These are phyloP conservation scores for Xenotilapia longispinis DNA, from an alignment of 2,113 vertebrate genomes.

Conservation along the genomic window DNA sequence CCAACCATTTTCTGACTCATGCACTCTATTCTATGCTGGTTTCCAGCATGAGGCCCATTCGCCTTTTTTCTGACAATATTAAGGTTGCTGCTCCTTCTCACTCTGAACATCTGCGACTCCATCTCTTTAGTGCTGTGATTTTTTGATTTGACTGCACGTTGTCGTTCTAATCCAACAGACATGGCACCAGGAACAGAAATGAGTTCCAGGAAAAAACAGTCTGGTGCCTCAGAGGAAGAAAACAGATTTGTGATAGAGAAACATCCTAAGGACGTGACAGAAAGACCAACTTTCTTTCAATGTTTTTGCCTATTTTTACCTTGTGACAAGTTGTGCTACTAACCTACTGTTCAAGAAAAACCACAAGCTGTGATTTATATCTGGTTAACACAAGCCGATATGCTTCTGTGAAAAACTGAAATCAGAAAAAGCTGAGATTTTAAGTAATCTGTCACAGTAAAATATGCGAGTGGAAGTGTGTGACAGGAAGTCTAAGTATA, in stretches of 20 bases:
- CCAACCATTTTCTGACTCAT: not conserved
- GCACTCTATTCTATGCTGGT: not conserved
- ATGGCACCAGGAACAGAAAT: not conserved
- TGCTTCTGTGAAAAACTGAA: not conserved
- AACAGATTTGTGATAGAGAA: not conserved
- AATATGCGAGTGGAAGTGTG: not conserved
- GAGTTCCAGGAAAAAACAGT: not conserved
- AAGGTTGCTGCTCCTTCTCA: not conserved
- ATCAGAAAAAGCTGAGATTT: not conserved
- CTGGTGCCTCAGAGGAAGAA: not conserved
- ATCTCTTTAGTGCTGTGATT: not conserved
- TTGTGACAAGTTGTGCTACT: not conserved
- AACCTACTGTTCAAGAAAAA: not conserved
- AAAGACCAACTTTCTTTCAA: not conserved
- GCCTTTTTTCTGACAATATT: not conserved
- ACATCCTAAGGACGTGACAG: not conserved
- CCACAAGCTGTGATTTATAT: not conserved
- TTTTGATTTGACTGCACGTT: not conserved
- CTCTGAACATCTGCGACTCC: not conserved
- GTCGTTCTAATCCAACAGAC: not conserved
- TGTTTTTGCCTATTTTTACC: not conserved
- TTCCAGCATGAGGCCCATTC: not conserved
- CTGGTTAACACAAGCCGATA: not conserved
- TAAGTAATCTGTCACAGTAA: not conserved
- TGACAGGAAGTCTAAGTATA: not conserved